phyloP scores from a whole-genome alignment of 1,140 invertebrate species.

The Drosophila ercepeae region DNA sequence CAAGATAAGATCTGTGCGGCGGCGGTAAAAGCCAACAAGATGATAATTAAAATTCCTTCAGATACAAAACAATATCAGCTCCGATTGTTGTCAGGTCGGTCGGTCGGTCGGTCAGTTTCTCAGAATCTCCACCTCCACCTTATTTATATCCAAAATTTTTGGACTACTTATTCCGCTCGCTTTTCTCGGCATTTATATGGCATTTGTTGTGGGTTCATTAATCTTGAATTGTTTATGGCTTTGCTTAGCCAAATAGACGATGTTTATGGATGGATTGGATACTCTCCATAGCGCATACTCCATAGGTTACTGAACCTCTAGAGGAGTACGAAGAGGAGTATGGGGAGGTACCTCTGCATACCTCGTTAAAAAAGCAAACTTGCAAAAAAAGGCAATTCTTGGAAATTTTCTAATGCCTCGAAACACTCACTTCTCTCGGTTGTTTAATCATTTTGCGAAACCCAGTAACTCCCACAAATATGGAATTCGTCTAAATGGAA shows the following conservation, averaged over 20 bases:
- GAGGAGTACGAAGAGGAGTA: background rate
- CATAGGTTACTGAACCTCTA: slow-evolving; percentile 40
- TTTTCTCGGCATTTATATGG: slow-evolving; percentile 34
- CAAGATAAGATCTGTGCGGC: slow-evolving; percentile 39
- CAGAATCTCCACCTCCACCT: slow-evolving; percentile 1
- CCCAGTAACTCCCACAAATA: background rate
- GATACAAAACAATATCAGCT: slow-evolving; percentile 32
- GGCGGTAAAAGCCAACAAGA: slow-evolving; percentile 29
- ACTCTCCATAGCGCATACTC: slow-evolving; percentile 25
- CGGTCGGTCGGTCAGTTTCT: no score
- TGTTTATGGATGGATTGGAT: slow-evolving; percentile 15
- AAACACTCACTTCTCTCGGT: slow-evolving; percentile 9
- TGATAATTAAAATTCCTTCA: slow-evolving; percentile 44
- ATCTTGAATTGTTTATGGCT: slow-evolving; percentile 36
- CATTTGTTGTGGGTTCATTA: slow-evolving; percentile 32
- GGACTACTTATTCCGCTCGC: slow-evolving; percentile 26
- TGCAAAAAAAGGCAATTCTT: slow-evolving; percentile 33
- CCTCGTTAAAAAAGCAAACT: background rate
- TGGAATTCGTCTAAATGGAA: slow-evolving; percentile 34
- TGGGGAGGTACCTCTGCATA: background rate
- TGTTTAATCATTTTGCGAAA: slow-evolving; percentile 13
- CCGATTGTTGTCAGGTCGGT: slow-evolving; percentile 42
- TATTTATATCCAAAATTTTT: slow-evolving; percentile 39
- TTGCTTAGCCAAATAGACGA: slow-evolving; percentile 27
- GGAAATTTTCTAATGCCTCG: slow-evolving; percentile 31